phyloP scores from a whole-genome alignment of 2,113 vertebrate genomes.

The Odobenus rosmarus region DNA sequence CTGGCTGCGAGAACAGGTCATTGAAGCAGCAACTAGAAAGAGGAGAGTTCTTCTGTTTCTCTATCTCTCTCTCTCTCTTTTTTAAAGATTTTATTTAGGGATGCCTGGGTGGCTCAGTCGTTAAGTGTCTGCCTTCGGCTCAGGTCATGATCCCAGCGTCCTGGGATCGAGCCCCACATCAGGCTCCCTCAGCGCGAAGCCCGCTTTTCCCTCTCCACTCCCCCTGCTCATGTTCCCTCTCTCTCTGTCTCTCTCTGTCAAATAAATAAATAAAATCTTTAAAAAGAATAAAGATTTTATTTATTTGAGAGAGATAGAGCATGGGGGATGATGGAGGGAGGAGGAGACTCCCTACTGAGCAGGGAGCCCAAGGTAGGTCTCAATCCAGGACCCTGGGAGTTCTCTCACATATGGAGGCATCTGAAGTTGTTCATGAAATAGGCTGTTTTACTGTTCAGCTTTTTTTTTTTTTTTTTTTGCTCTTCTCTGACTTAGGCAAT shows the following conservation, averaged over 20 bases:
- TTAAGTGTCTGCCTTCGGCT: too few relatives aligned
- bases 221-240: too few relatives aligned
- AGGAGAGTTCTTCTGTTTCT: not conserved
- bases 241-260: too few relatives aligned
- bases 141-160: too few relatives aligned
- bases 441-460: not conserved
- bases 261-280: too few relatives aligned
- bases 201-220: too few relatives aligned
- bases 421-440: not conserved
- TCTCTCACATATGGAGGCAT: not conserved
- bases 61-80: not conserved
- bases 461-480: not conserved
- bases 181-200: too few relatives aligned
- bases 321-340: too few relatives aligned
- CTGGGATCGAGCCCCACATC: too few relatives aligned
- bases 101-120: too few relatives aligned
- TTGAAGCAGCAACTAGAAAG: not conserved
- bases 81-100: not conserved
- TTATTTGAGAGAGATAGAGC: too few relatives aligned
- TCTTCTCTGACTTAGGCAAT: not conserved
- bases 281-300: too few relatives aligned
- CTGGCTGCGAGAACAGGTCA: not conserved
- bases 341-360: not conserved
- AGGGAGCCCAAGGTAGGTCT: not conserved
- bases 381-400: not conserved